Percentiles rank a stretch among this genome's conserved stretches.
These are phyloP conservation scores for Eueides isabella DNA, from an alignment of 1,140 invertebrate genomes.

Conservation along the genomic window DNA sequence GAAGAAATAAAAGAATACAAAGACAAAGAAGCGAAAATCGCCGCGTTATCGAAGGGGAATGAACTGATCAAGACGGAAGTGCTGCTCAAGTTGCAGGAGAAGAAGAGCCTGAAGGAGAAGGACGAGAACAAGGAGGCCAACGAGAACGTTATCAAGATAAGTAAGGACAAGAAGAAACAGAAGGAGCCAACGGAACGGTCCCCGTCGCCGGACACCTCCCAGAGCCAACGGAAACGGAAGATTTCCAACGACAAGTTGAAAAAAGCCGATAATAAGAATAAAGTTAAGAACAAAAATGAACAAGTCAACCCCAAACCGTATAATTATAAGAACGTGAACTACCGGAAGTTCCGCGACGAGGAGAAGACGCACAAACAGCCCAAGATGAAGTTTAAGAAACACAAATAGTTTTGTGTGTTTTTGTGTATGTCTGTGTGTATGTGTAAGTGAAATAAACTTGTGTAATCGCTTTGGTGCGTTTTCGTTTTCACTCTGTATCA, in stretches of 20 bases:
- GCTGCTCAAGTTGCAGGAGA: conserved; percentile 53
- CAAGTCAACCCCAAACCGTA: conserved; percentile 39
- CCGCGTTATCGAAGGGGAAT: conserved; percentile 60
- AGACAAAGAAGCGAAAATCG: conserved; percentile 64
- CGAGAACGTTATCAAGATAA: conserved; percentile 20
- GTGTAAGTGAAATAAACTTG: conserved; percentile 26
- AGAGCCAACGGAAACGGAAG: conserved; percentile 51
- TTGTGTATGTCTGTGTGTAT: not conserved
- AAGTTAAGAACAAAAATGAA: conserved; percentile 37
- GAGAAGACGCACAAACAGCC: conserved; percentile 51
- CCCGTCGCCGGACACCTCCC: conserved; percentile 24
- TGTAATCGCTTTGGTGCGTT: conserved; percentile 1
- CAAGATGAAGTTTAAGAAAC: conserved; percentile 56
- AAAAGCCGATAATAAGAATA: conserved; percentile 35
- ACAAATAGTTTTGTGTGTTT: conserved; percentile 42
- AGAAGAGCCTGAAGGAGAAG: conserved; percentile 43
- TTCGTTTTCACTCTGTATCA: too few species aligned
- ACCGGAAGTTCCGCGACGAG: conserved; percentile 58
- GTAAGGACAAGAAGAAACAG: conserved; percentile 21
- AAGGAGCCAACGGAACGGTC: not conserved
- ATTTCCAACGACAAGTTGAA: conserved; percentile 50
- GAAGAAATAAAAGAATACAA: conserved; percentile 63
- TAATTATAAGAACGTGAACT: conserved; percentile 59
- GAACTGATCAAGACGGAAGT: conserved; percentile 63
- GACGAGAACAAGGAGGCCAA: conserved; percentile 26